phyloP scores from a whole-genome alignment of 1,140 invertebrate species.

The Bombus waltoni region DNA sequence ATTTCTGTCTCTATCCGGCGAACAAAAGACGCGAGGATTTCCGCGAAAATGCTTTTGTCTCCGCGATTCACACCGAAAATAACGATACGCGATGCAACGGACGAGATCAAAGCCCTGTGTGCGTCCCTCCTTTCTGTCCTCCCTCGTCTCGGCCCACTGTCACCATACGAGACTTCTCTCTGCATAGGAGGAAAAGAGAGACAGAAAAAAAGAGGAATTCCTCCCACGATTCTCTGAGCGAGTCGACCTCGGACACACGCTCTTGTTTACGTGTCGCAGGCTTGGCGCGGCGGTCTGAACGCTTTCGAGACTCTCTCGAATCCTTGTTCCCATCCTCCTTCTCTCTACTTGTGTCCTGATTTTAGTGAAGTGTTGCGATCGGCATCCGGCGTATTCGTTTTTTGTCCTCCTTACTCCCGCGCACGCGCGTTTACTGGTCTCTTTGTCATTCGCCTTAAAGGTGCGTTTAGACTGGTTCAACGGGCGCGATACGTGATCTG shows the following conservation, averaged over 20 bases:
- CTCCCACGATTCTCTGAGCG: constrained; percentile 59
- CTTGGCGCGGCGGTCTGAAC: constrained; percentile 38
- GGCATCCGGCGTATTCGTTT: constrained; percentile 60
- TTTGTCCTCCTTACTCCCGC: constrained; percentile 45
- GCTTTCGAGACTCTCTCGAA: constrained; percentile 52
- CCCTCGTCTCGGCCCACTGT: not conserved
- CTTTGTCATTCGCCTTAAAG: constrained; percentile 33
- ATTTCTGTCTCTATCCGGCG: not conserved
- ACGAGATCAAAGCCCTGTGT: constrained; percentile 56
- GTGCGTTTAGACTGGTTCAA: constrained; percentile 41
- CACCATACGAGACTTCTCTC: not conserved
- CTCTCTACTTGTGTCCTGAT: constrained; percentile 61
- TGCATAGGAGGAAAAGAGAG: not conserved
- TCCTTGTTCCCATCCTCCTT: constrained; percentile 60
- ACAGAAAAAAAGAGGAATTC: constrained; percentile 43
- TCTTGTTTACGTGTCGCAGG: constrained; percentile 66
- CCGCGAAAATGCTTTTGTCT: constrained; percentile 61
- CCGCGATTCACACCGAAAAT: constrained; percentile 56
- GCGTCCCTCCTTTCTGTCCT: not conserved
- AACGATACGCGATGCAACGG: constrained; percentile 47
- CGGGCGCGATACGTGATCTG: not conserved
- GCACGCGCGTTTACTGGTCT: not conserved
- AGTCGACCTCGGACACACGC: constrained; percentile 62
- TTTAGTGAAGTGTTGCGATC: constrained; percentile 68
- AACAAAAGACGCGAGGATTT: constrained; percentile 41